Evolutionary conservation across 2,888 invertebrate species (phyloP).

Genomic region (Pollenia angustigena): DNA sequence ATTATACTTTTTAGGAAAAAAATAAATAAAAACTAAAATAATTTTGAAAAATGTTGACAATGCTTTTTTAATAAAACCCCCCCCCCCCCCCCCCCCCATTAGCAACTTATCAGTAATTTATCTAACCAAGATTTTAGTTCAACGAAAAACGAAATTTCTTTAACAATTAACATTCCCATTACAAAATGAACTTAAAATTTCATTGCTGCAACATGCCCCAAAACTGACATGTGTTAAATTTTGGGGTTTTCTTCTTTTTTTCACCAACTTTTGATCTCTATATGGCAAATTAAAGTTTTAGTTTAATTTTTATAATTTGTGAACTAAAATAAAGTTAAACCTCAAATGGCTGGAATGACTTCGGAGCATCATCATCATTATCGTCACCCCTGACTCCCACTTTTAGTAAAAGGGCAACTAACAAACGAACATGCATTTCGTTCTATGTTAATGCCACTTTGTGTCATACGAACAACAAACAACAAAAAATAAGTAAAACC

Average conservation of each 20-base stretch:
- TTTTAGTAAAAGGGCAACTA: constrained; percentile 45
- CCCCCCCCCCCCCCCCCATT: too few species aligned
- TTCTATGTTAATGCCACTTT: constrained; percentile 38
- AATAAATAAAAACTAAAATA: too few species aligned
- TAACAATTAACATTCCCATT: constrained; percentile 20
- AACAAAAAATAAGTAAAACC: not conserved
- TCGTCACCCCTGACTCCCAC: not conserved
- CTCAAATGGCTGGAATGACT: constrained; percentile 12
- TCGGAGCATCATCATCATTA: constrained; percentile 5
- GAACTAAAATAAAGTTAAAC: constrained; percentile 43
- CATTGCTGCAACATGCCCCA: constrained; percentile 9
- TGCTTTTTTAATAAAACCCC: too few species aligned
- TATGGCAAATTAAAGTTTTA: constrained; percentile 36
- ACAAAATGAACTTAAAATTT: constrained; percentile 32
- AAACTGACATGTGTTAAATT: constrained; percentile 18
- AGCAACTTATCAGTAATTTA: not conserved
- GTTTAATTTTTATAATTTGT: constrained; percentile 40
- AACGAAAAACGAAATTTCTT: not conserved
- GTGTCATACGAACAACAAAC: constrained; percentile 8
- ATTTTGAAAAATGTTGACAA: too few species aligned
- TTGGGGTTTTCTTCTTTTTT: not conserved
- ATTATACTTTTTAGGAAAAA: too few species aligned
- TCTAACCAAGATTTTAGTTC: constrained; percentile 4
- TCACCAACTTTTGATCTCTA: constrained; percentile 5
- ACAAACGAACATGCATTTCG: not conserved